Evolutionary conservation across 2,797 vertebrate genomes (phyloP), one percentile per base, ranked within the genome.

Genomic region (Sorex maritimensis): DNA sequence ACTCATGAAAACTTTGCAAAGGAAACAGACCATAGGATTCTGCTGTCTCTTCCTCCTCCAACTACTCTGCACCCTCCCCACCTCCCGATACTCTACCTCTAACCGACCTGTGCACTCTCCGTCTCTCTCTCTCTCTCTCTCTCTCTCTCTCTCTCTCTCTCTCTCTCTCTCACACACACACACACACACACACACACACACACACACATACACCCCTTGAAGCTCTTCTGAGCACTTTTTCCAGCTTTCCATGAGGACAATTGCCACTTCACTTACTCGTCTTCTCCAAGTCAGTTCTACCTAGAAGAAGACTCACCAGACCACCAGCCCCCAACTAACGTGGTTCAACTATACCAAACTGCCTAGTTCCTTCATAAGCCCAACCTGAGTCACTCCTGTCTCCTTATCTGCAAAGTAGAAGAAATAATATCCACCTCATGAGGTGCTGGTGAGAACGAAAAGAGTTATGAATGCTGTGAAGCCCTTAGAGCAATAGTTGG

Each of bases 221-320:
- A 67, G 65, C 46, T 24, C 46, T 74, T 69, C 44, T 67, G 68
- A 65, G 49, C 44, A 2, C 17, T 71, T 23, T 44, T 38, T 13
- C n/a, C 8, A 17, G 49, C 4, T 78, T 21, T 55, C 28, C 28
- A 17, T 0, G 8, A 46, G n/a, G 41, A 34, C 0, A 0, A 7
- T 34, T 4, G 10, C 13, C 6, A 26, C 46, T 28, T 12, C 19
- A 49, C 72, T 61, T 69, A 63, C 88, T 82, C 34, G 65, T 67
- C 52, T 30, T 61, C 69, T 91, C 52, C 49, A 68, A 73, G 26
- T 44, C 9, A 63, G 61, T 21, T 68, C 28, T 1, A 67, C 61
- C n/a, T 65, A 68, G 84, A 63, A 84, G 61, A 75, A 67, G 77
- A 69, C 63, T 34, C 19, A 61, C 3, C 58, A 61, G 19, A 58